Evolutionary conservation across 2,113 vertebrate genomes (phyloP).

Genomic region (Esox niger): DNA sequence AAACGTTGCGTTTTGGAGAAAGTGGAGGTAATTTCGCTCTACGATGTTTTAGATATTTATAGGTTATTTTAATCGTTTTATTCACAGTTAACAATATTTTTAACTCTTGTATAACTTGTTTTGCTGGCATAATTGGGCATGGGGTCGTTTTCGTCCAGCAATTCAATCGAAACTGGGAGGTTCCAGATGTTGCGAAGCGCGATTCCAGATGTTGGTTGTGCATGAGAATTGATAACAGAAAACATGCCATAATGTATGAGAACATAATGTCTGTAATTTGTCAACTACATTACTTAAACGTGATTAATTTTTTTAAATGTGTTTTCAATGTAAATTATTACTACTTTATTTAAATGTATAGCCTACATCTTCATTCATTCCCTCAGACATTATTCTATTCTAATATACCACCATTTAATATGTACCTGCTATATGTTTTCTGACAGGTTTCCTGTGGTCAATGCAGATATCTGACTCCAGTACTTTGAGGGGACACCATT

Average conservation of each 20-base stretch:
- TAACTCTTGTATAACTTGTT: slow-evolving; percentile 70
- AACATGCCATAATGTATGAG: background rate
- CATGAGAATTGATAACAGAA: slow-evolving; percentile 6
- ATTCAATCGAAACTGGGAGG: slow-evolving; percentile 71
- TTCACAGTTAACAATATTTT: slow-evolving; percentile 27
- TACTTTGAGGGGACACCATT: slow-evolving; percentile 45
- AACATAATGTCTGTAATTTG: background rate
- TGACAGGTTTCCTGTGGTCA: slow-evolving; percentile 66
- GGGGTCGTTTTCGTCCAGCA: slow-evolving; percentile 62
- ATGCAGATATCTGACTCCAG: slow-evolving; percentile 64
- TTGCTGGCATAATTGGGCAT: slow-evolving; percentile 63
- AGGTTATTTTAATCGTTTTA: background rate
- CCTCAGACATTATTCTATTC: too few relatives aligned
- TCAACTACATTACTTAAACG: background rate
- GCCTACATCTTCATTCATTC: too few relatives aligned
- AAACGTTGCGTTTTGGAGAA: slow-evolving; percentile 57
- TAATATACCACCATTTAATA: too few relatives aligned
- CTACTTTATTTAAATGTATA: too few relatives aligned
- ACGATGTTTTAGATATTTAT: slow-evolving; percentile 7
- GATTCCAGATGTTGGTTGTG: slow-evolving; percentile 68
- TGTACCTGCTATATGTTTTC: background rate
- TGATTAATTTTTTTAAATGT: background rate
- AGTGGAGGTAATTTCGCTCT: slow-evolving; percentile 62
- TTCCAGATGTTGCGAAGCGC: slow-evolving; percentile 69
- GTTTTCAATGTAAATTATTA: background rate